Evolutionary conservation across 2,888 invertebrate species (phyloP).

Genomic region (Oscheius sp.): DNA sequence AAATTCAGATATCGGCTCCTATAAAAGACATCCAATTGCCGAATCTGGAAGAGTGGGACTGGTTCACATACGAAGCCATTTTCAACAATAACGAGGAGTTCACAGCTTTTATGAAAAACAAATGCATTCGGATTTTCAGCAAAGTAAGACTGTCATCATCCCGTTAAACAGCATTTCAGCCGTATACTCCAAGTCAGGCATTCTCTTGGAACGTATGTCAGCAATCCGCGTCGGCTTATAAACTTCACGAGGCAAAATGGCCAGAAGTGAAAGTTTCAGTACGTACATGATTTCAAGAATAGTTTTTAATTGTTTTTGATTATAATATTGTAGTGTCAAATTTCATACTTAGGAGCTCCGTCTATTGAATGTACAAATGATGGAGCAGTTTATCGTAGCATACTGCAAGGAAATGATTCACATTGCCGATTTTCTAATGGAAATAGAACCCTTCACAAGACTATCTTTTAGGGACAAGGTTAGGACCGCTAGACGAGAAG

Average conservation of each 20-base stretch:
- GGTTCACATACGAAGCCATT: constrained; percentile 4
- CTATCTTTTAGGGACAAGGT: constrained; percentile 7
- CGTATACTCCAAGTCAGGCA: not conserved
- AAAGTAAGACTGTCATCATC: not conserved
- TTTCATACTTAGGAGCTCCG: not conserved
- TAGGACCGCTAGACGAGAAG: no score
- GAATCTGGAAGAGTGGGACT: constrained; percentile 15
- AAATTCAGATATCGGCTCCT: not conserved
- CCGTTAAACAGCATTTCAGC: not conserved
- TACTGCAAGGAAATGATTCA: constrained; percentile 16
- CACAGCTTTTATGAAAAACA: not conserved
- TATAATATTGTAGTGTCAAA: no score
- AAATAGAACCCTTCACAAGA: constrained; percentile 12
- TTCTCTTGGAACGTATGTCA: not conserved
- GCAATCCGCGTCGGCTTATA: constrained; percentile 9
- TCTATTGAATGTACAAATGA: no score
- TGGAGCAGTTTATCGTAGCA: not conserved
- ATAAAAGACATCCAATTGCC: not conserved
- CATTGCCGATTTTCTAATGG: constrained; percentile 9
- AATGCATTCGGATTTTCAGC: constrained; percentile 1
- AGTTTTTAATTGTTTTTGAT: no score
- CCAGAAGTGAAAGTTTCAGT: not conserved
- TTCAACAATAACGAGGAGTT: constrained; percentile 11
- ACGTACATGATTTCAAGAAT: no score
- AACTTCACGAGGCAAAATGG: not conserved